Evolutionary conservation across 2,797 vertebrate genomes (phyloP), one percentile per base, ranked within the genome.

Genomic region (Loris lydekkerianus): DNA sequence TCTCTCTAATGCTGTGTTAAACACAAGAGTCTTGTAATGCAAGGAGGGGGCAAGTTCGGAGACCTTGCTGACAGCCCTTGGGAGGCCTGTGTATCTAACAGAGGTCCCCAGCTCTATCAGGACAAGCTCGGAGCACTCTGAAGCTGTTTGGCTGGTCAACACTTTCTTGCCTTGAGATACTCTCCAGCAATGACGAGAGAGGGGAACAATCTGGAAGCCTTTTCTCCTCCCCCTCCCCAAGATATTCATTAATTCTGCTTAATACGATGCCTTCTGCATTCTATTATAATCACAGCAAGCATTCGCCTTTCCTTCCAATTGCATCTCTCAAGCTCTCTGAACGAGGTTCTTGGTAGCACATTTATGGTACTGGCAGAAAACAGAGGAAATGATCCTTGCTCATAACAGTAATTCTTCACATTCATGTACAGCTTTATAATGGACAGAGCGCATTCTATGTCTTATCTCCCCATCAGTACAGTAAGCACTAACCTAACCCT

Each of bases 321-420:
- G 31, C 27, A 53, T 82, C 83, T 61, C 91, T 89, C 58, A 69
- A 76, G 86, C 65, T 56, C 76, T 61, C 83, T 67, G 67, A 91
- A 60, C 70, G 83, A 89, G 53, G 67, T 70, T 78, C 61, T 72
- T 91, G 70, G 89, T 67, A 81, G 25, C 63, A 8, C 25, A 14
- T 37, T 10, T 7, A 25, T 0, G 7, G 4, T 43, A 60, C 11
- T 86, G 56, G 60, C 78, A 86, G 86, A 77, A 87, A 92, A 82
- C 65, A 82, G 60, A 94, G 73, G 43, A 89, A 91, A 76, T 70
- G 69, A 92, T 60, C 60, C 89, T 85, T 93, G 70, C 46, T 96
- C 89, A 18, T 11, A 31, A 70, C 34, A 75, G 49, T 73, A 67
- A 86, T 86, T 91, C 75, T 53, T 85, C 82, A 91, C 15, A 67